Evolutionary conservation across 2,888 invertebrate genomes (phyloP).

Genomic region (Ornithoptera priamus): DNA sequence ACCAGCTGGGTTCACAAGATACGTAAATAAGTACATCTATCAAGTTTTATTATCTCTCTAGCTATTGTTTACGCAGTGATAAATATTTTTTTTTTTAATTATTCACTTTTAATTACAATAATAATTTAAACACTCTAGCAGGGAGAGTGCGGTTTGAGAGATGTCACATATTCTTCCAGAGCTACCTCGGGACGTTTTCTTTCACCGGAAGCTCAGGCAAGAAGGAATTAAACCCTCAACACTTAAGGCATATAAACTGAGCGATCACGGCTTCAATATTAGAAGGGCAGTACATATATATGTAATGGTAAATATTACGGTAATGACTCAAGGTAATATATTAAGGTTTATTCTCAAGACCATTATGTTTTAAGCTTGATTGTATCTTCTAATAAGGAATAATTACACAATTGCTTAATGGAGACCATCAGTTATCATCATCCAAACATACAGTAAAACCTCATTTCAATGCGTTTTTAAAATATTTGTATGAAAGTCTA

Average conservation of each 20-base stretch:
- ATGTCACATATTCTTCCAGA: no score
- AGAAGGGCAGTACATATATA: no score
- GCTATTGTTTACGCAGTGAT: neutral
- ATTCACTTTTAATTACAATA: no score
- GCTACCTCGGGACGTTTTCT: no score
- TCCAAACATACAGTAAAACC: neutral
- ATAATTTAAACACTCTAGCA: no score
- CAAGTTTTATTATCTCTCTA: neutral
- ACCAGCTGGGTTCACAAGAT: neutral
- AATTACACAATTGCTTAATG: neutral
- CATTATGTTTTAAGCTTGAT: neutral
- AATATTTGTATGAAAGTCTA: conserved; percentile 5
- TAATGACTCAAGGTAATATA: neutral
- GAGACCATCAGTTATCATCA: neutral
- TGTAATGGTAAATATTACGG: no score
- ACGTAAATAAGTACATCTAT: neutral
- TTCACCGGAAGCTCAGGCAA: no score
- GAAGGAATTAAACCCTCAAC: no score
- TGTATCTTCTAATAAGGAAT: neutral
- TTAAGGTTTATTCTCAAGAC: neutral
- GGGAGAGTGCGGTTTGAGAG: no score
- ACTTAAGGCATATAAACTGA: no score
- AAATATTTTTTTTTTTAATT: neutral
- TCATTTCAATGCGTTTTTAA: neutral
- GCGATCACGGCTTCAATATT: no score